phyloP scores from a whole-genome alignment of 2,797 vertebrate genomes.

The Cirrhinus mrigala region DNA sequence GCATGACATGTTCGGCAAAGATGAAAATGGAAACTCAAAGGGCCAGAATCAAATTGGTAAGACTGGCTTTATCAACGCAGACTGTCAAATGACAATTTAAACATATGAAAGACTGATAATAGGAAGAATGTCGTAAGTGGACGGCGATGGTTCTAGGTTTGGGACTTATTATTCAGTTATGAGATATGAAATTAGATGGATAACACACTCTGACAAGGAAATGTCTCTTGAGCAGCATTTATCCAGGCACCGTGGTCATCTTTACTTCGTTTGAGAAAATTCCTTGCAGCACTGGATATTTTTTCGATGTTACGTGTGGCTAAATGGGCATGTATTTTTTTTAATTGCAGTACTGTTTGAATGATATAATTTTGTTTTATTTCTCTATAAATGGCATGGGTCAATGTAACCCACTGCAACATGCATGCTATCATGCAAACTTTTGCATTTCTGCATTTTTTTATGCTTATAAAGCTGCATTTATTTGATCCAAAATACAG shows the following conservation, averaged over 20 bases:
- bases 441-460: too few species aligned
- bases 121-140: constrained; percentile 2
- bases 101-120: constrained; percentile 41
- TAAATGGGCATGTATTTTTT: too few species aligned
- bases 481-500: neutral
- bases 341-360: neutral
- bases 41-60: constrained; percentile 56
- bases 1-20: constrained; percentile 50
- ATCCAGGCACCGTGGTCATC: neutral
- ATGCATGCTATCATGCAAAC: neutral
- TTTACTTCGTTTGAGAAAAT: neutral
- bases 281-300: neutral
- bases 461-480: too few species aligned
- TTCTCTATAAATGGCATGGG: neutral
- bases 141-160: neutral
- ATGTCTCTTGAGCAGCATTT: neutral
- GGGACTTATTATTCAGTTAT: constrained; percentile 23
- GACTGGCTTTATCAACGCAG: constrained; percentile 39
- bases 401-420: neutral
- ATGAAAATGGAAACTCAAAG: constrained; percentile 49
- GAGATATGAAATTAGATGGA: constrained; percentile 24
- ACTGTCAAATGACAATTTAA: constrained; percentile 53
- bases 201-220: constrained; percentile 18
- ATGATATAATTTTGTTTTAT: neutral
- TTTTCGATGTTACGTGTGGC: neutral